Evolutionary conservation across 2,888 invertebrate genomes (phyloP).

Genomic region (Epinotia nisella): DNA sequence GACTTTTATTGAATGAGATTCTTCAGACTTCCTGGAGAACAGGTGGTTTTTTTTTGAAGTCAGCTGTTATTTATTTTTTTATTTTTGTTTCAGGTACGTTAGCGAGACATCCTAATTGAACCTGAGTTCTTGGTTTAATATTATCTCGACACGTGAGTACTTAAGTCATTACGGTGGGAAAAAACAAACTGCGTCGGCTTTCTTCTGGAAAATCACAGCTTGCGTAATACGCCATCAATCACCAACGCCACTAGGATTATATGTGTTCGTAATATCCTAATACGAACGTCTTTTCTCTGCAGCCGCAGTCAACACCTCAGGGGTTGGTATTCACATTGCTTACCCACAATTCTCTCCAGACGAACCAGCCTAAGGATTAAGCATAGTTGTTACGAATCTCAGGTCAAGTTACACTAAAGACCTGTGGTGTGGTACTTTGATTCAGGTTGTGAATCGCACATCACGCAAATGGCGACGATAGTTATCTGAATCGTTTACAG

Average conservation of each 20-base stretch:
- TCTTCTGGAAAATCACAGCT: background rate
- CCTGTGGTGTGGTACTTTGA: background rate
- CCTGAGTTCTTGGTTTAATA: background rate
- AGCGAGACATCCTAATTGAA: background rate
- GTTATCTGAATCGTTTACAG: slow-evolving; percentile 71
- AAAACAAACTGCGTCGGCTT: background rate
- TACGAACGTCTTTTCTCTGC: background rate
- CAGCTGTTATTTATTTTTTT: background rate
- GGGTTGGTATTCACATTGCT: background rate
- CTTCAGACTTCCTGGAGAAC: too few species aligned
- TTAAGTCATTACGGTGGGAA: background rate
- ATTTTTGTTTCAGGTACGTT: slow-evolving; percentile 11
- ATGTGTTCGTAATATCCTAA: too few species aligned
- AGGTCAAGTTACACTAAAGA: background rate
- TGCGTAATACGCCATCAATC: too few species aligned
- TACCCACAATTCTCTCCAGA: too few species aligned
- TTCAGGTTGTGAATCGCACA: background rate
- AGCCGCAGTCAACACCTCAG: background rate
- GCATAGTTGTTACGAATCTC: background rate
- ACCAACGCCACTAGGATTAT: too few species aligned
- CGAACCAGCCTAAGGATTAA: background rate
- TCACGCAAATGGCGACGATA: slow-evolving; percentile 62
- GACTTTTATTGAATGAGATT: too few species aligned
- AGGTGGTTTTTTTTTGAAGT: too few species aligned
- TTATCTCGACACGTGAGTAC: background rate